Base-by-base conservation (phyloP, 1,140 invertebrate genomes). In the Cydia splendana region DNA sequence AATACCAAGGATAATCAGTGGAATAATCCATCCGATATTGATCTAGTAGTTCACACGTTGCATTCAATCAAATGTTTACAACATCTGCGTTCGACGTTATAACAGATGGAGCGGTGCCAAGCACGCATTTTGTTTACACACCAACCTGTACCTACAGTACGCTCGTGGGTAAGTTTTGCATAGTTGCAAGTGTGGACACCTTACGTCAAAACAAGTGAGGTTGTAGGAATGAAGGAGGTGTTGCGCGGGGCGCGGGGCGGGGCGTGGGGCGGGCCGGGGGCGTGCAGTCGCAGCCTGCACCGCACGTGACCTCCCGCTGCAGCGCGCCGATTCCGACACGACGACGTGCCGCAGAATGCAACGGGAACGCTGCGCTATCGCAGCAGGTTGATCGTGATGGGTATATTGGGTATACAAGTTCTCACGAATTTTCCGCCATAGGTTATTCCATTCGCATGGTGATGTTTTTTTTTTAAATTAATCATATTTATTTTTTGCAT, bases 191-290 rank as follows among this genome's bases (percentile, higher is more conserved):
- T 88, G 85, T 88, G 85, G 90, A 91, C 87, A 87, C 88, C 86
- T 91, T 91, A 92, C 88, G 90, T 91, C 89, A 92, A 92, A 92
- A 92, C 90, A 91, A 90, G 87, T 87, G 87, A 84, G 86, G 88
- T 87, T 80, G 84, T 71, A 80, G 76, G 51, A 62, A 75, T 18
- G 80, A 77, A 81, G 79, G 76, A 45, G 62, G 45, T 13, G 78
- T 30, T 45, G 73, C 62, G 34, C 74, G 75, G 77, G 80, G 84
- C 48, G 82, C 67, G 79, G 79, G 79, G 81, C 15, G 80, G 75
- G 79, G 77, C 75, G 80, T 77, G 82, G 82, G 81, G 86, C 79
- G 78, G 79, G 78, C 75, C 76, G 77, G 80, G 80, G 79, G 77
- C 75, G 82, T 80, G 80, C 78, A 80, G 81, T 85, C 79, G 86